Base-by-base conservation (phyloP, 2,888 invertebrate species). In the Eugnorisma glareosa region DNA sequence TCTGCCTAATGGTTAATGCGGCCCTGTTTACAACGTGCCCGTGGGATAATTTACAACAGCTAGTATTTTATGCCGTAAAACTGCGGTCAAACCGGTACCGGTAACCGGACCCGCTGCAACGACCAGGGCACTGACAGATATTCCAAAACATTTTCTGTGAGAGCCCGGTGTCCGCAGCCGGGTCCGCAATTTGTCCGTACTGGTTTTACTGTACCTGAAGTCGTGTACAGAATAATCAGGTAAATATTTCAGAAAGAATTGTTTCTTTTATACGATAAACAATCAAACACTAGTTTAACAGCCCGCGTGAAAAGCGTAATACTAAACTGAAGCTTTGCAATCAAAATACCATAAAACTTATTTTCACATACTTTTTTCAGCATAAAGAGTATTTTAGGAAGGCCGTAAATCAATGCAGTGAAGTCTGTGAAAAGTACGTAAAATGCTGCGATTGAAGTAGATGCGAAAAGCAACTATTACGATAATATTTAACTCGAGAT, bases 341-440 rank as follows among this genome's bases (percentile, higher is more conserved):
- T 74, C 66, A 79, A 74, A 79, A 73, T 74, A 79, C n/a, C 67
- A 67, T 79, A 61, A 67, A 79, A 81, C 31, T 73, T 80, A 66
- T 78, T 73, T 78, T 72, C 40, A 59, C n/a, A 59, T 43, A 28
- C 51, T 73, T 82, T 67, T 75, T 37, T n/a, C 15, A 43, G 24
- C 1, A 15, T 45, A 35, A 15, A 4, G 21, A 37, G 28, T 83
- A 83, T 83, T 78, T 78, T 37, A 54, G 24, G 51, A 71, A 63
- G 3, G 24, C 45, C 51, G 18, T 68, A 45, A 75, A 83, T 70
- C 68, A 79, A 61, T 68, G 48, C 35, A 67, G 71, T 79, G 59
- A 21, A 28, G 28, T 48, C n/a, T 24, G 69, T 24, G 69, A 72
- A 68, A 37, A 72, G 69, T 35, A 64, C 57, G 48, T 51, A 68